Percentiles rank a stretch among this genome's conserved stretches.
phyloP scores from a whole-genome alignment of 2,888 invertebrate species.

The Apamea monoglypha region DNA sequence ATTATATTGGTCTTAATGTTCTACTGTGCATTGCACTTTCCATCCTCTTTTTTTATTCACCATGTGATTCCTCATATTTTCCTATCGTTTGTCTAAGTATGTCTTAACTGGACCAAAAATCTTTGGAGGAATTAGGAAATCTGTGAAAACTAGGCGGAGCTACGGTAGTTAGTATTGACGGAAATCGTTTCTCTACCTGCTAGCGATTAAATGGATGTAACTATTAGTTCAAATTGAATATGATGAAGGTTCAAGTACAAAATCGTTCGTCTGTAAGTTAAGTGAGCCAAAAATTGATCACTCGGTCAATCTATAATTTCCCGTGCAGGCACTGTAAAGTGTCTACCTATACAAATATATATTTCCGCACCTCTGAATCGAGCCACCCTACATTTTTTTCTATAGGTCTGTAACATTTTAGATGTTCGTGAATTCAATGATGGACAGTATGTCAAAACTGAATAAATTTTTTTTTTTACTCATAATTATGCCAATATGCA shows the following conservation, averaged over 20 bases:
- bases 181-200: constrained; percentile 5
- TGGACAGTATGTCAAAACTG: background rate
- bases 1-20: background rate
- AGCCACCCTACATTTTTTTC: background rate
- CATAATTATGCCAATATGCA: background rate
- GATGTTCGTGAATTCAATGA: background rate
- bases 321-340: constrained; percentile 2
- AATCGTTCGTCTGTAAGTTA: background rate
- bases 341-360: background rate
- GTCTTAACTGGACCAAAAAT: background rate
- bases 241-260: background rate
- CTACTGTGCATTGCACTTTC: background rate
- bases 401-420: background rate
- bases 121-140: background rate
- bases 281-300: background rate
- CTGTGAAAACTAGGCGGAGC: constrained; percentile 9
- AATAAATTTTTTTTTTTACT: background rate
- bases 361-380: background rate
- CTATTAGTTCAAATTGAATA: background rate
- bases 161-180: constrained; percentile 4
- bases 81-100: background rate
- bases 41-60: background rate
- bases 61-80: background rate
- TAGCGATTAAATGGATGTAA: background rate
- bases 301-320: constrained; percentile 1